These are phyloP conservation scores for Creontiades dilutus DNA, from an alignment of 2,888 invertebrate genomes.

Conservation along the genomic window DNA sequence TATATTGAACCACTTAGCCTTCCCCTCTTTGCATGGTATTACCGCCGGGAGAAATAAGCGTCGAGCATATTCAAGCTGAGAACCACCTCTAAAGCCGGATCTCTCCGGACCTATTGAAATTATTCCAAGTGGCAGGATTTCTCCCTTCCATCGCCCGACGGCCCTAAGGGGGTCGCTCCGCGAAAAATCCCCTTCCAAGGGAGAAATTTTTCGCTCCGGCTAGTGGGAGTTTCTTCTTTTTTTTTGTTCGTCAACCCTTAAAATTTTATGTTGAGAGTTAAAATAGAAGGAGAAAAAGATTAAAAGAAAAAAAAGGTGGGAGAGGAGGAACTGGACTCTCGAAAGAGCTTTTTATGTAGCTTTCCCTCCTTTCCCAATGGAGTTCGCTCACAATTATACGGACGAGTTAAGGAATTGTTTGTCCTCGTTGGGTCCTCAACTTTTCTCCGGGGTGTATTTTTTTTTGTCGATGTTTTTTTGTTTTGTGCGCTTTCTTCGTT, in stretches of 20 bases:
- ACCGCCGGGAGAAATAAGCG: constrained; percentile 19
- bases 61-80: neutral
- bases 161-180: neutral
- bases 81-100: neutral
- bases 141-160: too few relatives aligned
- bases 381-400: constrained; percentile 49
- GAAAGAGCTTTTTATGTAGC: constrained; percentile 38
- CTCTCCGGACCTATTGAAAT: constrained; percentile 35
- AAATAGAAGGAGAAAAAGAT: constrained; percentile 27
- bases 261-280: constrained; percentile 47
- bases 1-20: neutral
- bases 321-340: constrained; percentile 30
- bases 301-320: constrained; percentile 4
- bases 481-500: constrained; percentile 5
- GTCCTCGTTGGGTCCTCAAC: constrained; percentile 54
- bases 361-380: neutral
- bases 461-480: constrained; percentile 1
- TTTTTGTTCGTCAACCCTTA: constrained; percentile 34
- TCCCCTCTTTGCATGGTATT: neutral
- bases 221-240: neutral
- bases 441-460: constrained; percentile 20
- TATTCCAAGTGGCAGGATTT: constrained; percentile 6
- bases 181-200: constrained; percentile 28
- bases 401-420: constrained; percentile 58
- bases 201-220: neutral